Base-by-base conservation (phyloP, 92 coral and sea anemone species). In the Palythoa caribaeorum region DNA sequence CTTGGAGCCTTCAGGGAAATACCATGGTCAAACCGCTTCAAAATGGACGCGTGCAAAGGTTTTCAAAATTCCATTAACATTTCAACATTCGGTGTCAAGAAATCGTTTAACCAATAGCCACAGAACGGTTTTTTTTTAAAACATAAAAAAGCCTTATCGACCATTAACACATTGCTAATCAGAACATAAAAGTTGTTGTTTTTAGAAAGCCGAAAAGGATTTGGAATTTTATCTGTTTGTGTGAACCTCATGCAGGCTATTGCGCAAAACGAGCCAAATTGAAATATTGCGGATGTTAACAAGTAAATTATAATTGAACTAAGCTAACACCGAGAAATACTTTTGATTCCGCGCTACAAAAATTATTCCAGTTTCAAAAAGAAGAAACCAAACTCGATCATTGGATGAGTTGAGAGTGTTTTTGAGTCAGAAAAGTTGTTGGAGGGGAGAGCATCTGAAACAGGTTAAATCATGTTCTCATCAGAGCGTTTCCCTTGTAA, bases 1-100 rank as follows among this genome's bases (percentile, higher is more conserved):
- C 38, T 14, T 19, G 86, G 86, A 60, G 86, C 86, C 86, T 47
- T 66, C 2, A 81, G 76, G 86, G 86, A 81, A 81, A 81, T 81
- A 60, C 86, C 86, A 68, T 15, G 37, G 17, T 35, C 5, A 16
- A 55, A 77, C 83, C 86, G 51, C 76, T 63, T 81, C 73, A 55
- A n/a, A 70, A 66, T 28, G 17, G 86, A 76, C 86, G 86, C 86
- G 86, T 81, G 86, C 75, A 53, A 65, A 39, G 60, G 74, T 50
- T 71, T 21, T 81, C 75, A 81, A 81, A 68, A 81, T 66, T 21
- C 73, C 75, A 66, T 81, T 50, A 80, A 44, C 85, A 62, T 38
- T 65, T 63, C 75, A 48, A 65, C 75, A 81, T 81, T 21, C 62
- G 28, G 5, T 54, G 5, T 68, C 13, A 28, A 81, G 48, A 68